Evolutionary conservation across 2,888 invertebrate genomes (phyloP), one percentile per base, ranked within the genome.

Genomic region (Noctua janthina): DNA sequence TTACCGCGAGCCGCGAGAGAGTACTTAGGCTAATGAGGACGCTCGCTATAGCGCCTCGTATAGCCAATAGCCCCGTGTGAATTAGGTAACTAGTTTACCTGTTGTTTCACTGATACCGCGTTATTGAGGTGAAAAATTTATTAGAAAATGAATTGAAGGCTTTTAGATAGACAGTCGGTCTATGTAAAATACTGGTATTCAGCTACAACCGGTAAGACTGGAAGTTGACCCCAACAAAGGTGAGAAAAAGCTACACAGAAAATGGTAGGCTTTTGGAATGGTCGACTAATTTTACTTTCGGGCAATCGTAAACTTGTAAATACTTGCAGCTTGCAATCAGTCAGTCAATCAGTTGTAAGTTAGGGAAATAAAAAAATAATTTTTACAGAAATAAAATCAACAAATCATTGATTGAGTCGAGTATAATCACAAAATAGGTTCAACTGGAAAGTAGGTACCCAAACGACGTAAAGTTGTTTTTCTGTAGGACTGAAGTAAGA

Each of bases 21-120:
- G 72, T 85, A 82, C 82, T 85, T 85, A 70, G 64, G 15, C 17
- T 85, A 74, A 83, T 81, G 82, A 81, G 86, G 56, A 85, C 35
- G 56, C 35, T 46, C 73, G 73, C 51, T 46, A 64, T 59, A 73
- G 51, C 73, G 59, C 68, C 64, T 64, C 54, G 29, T 35, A 62
- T 35, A 62, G 43, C 43, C 80, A 64, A 56, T 54, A 46, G n/a
- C 39, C 69, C 59, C 66, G 43, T 73, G 62, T 69, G 43, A 81
- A 81, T 81, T 81, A 83, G 73, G 20, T 64, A 64, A 81, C 49
- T 70, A 51, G 29, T n/a, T 79, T 51, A 79, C 59, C 51, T 43
- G n/a, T 69, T 77, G 62, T 54, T 64, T 69, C 43, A 15, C 20
- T 39, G 51, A 74, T 66, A 39, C 13, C 5, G 13, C 1, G 23